Evolutionary conservation across 37 sponge, comb jelly and placozoan species (phyloP).

Genomic region (Aplysina aerophoba): DNA sequence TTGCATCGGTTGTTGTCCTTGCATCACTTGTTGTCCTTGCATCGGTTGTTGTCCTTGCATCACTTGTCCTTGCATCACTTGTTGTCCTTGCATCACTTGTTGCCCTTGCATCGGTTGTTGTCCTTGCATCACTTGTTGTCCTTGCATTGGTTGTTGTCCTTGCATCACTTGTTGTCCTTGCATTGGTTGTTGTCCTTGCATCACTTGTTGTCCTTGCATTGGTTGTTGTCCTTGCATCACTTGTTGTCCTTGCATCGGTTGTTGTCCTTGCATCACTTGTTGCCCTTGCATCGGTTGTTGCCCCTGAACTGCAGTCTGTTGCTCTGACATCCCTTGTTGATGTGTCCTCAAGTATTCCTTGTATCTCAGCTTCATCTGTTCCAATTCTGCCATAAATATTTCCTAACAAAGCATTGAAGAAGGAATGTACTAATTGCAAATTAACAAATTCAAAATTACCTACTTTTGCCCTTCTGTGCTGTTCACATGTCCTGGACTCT

Average conservation of each 20-base stretch:
- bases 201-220: neutral
- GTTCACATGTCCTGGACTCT: too few species aligned
- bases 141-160: neutral
- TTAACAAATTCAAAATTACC: too few species aligned
- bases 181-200: conserved; percentile 11
- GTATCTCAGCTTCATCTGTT: neutral
- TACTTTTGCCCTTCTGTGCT: too few species aligned
- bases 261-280: neutral
- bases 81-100: too few species aligned
- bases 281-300: neutral
- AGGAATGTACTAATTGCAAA: too few species aligned
- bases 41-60: too few species aligned
- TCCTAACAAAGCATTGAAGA: neutral
- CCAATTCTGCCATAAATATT: conserved; percentile 1
- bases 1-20: too few species aligned
- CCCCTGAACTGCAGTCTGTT: neutral
- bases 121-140: neutral
- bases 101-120: too few species aligned
- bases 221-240: neutral
- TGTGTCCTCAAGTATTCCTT: neutral
- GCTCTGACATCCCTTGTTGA: neutral
- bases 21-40: too few species aligned
- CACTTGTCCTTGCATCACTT: too few species aligned
- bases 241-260: neutral
- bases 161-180: neutral